phyloP scores from a whole-genome alignment of 1,140 invertebrate species.

The Hermetia illucens region DNA sequence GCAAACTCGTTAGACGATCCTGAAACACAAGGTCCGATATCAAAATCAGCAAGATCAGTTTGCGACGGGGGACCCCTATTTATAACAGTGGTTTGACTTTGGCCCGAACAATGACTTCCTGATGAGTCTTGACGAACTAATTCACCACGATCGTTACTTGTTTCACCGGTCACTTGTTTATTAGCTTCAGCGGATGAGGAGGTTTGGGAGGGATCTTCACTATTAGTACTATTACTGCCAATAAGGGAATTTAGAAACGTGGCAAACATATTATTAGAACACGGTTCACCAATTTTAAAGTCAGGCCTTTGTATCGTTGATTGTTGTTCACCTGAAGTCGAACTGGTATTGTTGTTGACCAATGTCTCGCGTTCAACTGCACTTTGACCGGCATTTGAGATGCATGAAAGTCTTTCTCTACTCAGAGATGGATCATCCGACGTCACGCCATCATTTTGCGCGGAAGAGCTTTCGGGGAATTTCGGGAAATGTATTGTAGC shows the following conservation, averaged over 20 bases:
- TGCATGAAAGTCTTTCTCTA: conserved; percentile 4
- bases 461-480: too few species aligned
- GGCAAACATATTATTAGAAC: conserved; percentile 2
- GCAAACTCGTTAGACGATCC: conserved; percentile 4
- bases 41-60: conserved; percentile 17
- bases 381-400: conserved; percentile 1
- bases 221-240: conserved; percentile 2
- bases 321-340: too few species aligned
- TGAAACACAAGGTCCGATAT: conserved; percentile 9
- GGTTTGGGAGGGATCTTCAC: neutral
- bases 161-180: too few species aligned
- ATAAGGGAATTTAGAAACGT: neutral
- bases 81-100: conserved; percentile 33
- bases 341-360: too few species aligned
- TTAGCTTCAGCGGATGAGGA: neutral
- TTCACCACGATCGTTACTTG: too few species aligned
- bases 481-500: too few species aligned
- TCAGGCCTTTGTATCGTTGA: neutral
- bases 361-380: conserved; percentile 5
- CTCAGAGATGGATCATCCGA: neutral
- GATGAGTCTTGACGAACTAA: conserved; percentile 21
- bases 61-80: conserved; percentile 29
- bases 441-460: too few species aligned
- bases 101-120: conserved; percentile 32
- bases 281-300: conserved; percentile 2